phyloP scores from a whole-genome alignment of 2,888 invertebrate genomes.

The Ochropleura leucogaster region DNA sequence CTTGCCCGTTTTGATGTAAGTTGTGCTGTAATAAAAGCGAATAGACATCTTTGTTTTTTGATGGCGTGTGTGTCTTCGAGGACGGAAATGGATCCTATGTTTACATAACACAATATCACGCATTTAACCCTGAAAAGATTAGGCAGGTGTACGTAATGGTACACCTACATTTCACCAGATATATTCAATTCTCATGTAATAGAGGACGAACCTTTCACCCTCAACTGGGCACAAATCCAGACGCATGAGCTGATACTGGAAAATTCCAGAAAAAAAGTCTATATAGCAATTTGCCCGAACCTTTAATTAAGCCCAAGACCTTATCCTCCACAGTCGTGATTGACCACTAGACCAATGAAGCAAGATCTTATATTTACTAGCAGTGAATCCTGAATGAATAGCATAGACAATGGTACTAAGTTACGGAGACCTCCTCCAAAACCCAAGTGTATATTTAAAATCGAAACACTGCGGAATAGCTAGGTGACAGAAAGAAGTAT shows the following conservation, averaged over 20 bases:
- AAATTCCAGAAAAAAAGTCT: too few relatives aligned
- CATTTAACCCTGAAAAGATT: too few relatives aligned
- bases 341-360: too few relatives aligned
- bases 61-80: conserved; percentile 3
- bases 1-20: conserved; percentile 58
- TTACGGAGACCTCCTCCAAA: not conserved
- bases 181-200: too few relatives aligned
- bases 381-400: not conserved
- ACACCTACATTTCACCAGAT: not conserved
- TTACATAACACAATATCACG: not conserved
- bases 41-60: conserved; percentile 46
- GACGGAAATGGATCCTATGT: conserved; percentile 11
- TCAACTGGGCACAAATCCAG: too few relatives aligned
- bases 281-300: too few relatives aligned
- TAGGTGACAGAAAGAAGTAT: conserved; percentile 7
- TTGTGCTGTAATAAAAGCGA: conserved; percentile 50
- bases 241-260: too few relatives aligned
- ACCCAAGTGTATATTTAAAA: not conserved
- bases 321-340: too few relatives aligned
- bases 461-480: conserved; percentile 1
- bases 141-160: not conserved
- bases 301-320: too few relatives aligned
- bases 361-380: too few relatives aligned
- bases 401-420: not conserved
- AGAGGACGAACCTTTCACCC: too few relatives aligned